Base-by-base conservation (phyloP, 2,888 invertebrate species). In the Busseola fusca region DNA sequence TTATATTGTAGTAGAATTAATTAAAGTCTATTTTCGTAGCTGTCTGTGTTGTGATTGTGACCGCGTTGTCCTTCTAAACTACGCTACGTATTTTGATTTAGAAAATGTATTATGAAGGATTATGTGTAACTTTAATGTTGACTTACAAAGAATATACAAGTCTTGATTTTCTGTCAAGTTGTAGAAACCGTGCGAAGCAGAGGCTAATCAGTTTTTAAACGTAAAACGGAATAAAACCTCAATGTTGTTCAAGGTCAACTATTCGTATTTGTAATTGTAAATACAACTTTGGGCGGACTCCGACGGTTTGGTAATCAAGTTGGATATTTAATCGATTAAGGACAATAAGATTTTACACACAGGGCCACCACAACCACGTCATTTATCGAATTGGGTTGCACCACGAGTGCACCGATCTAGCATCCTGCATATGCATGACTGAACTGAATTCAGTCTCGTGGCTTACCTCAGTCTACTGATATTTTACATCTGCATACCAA, bases 371-470 rank as follows among this genome's bases (percentile, higher is more conserved):
- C n/a, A 25, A 30, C 9, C 30, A 25, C 27, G 9, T 40, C 54
- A 12, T 69, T 50, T 65, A 75, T 71, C 37, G 25, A 64, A 71
- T 64, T 59, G 14, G 27, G 48, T 14, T 50, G 30, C 21, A 40
- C 37, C 25, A 63, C 37, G 27, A 67, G 27, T 18, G 48, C 34
- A 30, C 40, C 7, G 45, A 78, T 70, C 64, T 54, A 64, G 65
- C 58, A 45, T 62, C 16, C 56, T 57, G 25, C n/a, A 27, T 34
- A 18, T 74, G n/a, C 27, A 54, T 30, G 10, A 14, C 68, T 80
- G 56, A 75, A 79, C 75, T 80, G n/a, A n/a, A 79, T 79, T 75
- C 68, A 48, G 63, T 40, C n/a, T 45, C 68, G 58, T 56, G 58
- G 50, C 58, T 68, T 71, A 37, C 58, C 27, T 69, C 30, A 68